Percentiles rank a stretch among this genome's conserved stretches.
Conservation (phyloP, 2,888 invertebrate genomes). For the Noctua janthina region DNA sequence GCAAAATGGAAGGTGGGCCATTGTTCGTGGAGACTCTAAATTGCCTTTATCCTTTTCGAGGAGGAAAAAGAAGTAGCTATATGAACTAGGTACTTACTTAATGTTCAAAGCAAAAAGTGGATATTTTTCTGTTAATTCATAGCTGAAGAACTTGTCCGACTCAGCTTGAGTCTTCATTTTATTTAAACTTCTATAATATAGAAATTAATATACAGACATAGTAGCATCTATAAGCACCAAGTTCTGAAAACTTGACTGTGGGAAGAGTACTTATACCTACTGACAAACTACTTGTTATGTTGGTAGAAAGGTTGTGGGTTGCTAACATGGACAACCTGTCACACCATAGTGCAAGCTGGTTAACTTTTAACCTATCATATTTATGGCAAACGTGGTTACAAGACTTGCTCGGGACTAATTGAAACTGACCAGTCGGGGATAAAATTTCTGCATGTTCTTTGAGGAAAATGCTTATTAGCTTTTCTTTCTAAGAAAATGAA, state of each 20-base stretch:
- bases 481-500: conserved; percentile 2
- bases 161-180: not conserved
- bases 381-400: conserved; percentile 42
- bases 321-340: conserved; percentile 39
- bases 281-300: conserved; percentile 13
- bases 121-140: not conserved
- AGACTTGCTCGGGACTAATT: conserved; percentile 44
- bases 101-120: not conserved
- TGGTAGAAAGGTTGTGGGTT: conserved; percentile 42
- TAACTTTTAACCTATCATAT: conserved; percentile 55
- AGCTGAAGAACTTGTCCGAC: not conserved
- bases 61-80: not conserved
- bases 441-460: conserved; percentile 5
- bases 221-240: not conserved
- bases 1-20: too few relatives aligned
- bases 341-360: conserved; percentile 35
- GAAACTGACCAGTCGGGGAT: conserved; percentile 17
- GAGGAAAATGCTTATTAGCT: conserved; percentile 5
- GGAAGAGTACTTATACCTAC: conserved; percentile 9
- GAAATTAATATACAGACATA: not conserved
- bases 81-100: not conserved
- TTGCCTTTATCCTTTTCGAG: not conserved
- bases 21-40: not conserved
- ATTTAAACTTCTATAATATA: conserved; percentile 18
- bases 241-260: conserved; percentile 18